phyloP scores from a whole-genome alignment of 1,140 invertebrate species.

The Eriosoma lanigerum region DNA sequence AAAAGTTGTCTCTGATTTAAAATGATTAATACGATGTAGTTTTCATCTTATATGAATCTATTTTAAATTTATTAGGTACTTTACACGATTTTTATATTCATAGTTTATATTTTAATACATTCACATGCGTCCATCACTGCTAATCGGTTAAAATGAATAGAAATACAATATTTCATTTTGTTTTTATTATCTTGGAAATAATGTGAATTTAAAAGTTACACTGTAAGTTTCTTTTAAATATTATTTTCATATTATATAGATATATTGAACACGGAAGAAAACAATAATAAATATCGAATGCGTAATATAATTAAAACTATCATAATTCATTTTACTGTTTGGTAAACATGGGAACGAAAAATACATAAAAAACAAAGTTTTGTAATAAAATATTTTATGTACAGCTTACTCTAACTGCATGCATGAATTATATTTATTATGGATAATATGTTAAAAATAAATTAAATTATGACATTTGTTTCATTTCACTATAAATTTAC shows the following conservation, averaged over 20 bases:
- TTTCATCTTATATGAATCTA: background rate
- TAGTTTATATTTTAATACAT: no score
- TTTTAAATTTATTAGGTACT: no score
- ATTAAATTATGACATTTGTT: background rate
- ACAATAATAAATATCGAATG: background rate
- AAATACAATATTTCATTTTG: no score
- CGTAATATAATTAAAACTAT: background rate
- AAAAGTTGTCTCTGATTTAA: background rate
- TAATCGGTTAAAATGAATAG: no score
- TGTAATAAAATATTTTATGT: conserved; percentile 1
- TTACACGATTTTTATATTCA: no score
- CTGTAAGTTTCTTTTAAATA: no score
- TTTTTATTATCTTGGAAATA: no score
- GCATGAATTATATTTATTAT: background rate
- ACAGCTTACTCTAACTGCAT: background rate
- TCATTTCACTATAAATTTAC: background rate
- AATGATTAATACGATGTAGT: conserved; percentile 7
- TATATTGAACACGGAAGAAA: no score
- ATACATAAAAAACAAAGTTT: conserved; percentile 14
- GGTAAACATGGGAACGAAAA: background rate
- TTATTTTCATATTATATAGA: no score
- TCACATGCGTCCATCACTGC: no score
- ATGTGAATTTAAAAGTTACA: no score
- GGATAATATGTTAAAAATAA: background rate
- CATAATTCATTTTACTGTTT: background rate